Evolutionary conservation across 2,113 vertebrate genomes (phyloP).

Genomic region (Microtus montanus): DNA sequence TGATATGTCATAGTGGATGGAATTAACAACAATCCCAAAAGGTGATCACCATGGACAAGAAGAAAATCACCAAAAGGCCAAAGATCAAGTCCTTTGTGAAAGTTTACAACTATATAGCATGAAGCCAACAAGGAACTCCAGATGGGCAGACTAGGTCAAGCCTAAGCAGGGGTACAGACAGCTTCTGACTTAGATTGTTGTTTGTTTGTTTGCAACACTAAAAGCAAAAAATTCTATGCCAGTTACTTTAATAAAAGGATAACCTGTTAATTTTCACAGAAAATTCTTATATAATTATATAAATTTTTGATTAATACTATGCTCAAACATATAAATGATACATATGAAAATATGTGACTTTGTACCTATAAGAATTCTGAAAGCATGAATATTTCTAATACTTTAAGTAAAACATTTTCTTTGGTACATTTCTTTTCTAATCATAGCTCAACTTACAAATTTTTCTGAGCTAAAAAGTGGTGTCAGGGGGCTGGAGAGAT

Average conservation of each 20-base stretch:
- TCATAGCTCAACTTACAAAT: background rate
- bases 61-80: background rate
- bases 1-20: too few relatives aligned
- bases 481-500: background rate
- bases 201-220: background rate
- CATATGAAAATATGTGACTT: background rate
- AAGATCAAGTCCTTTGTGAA: background rate
- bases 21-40: background rate
- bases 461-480: conserved; percentile 38
- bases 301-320: conserved; percentile 46
- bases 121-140: background rate
- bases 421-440: conserved; percentile 65
- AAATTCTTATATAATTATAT: conserved; percentile 12
- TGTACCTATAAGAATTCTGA: background rate
- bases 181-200: background rate
- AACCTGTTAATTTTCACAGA: conserved; percentile 56
- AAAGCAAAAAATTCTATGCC: background rate
- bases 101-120: background rate
- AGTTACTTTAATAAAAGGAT: conserved; percentile 24
- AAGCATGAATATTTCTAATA: conserved; percentile 33
- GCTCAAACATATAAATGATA: background rate
- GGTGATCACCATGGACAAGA: background rate
- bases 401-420: conserved; percentile 10
- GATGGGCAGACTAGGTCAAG: too few relatives aligned
- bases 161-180: too few relatives aligned